Percentiles rank a stretch among this genome's conserved stretches.
phyloP scores from a whole-genome alignment of 2,888 invertebrate species.

The Drosophila pseudotakahashii region DNA sequence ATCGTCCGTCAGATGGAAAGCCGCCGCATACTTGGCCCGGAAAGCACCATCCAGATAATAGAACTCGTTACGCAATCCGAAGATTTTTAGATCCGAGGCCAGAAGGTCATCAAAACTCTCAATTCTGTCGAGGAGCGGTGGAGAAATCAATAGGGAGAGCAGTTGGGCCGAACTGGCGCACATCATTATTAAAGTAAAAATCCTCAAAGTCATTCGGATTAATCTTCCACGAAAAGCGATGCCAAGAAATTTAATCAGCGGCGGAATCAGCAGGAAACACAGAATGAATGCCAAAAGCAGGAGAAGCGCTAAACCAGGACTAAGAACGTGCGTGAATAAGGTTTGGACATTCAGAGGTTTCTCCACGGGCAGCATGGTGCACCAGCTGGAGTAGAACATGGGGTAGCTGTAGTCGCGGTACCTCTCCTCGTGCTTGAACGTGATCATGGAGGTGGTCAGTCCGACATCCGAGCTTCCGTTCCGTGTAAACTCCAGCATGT shows the following conservation, averaged over 20 bases:
- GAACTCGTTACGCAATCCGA: slow-evolving; percentile 47
- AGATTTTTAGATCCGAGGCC: slow-evolving; percentile 45
- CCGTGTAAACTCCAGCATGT: slow-evolving; percentile 45
- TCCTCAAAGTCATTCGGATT: neutral
- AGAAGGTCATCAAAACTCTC: slow-evolving; percentile 53
- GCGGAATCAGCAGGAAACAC: neutral
- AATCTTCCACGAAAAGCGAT: neutral
- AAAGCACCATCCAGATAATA: slow-evolving; percentile 27
- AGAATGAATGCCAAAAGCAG: slow-evolving; percentile 7
- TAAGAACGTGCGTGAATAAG: slow-evolving; percentile 32
- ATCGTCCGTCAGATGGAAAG: slow-evolving; percentile 49
- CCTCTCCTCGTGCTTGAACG: neutral
- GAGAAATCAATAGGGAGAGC: slow-evolving; percentile 28
- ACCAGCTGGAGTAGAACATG: slow-evolving; percentile 42
- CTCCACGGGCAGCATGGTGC: slow-evolving; percentile 59
- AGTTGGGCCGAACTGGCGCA: slow-evolving; percentile 50
- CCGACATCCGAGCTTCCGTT: slow-evolving; percentile 57
- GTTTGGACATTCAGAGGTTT: slow-evolving; percentile 1
- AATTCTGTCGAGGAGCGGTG: slow-evolving; percentile 30
- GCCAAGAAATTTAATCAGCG: neutral
- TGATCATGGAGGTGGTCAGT: neutral
- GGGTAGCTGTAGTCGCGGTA: slow-evolving; percentile 54
- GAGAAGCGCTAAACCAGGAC: neutral
- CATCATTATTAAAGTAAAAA: slow-evolving; percentile 26
- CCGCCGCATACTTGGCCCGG: slow-evolving; percentile 56